A percentile compares a stretch with the other conserved stretches of the same genome.
These are phyloP conservation scores for Bombyx huttoni DNA, from an alignment of 2,888 invertebrate genomes.

Conservation along the genomic window DNA sequence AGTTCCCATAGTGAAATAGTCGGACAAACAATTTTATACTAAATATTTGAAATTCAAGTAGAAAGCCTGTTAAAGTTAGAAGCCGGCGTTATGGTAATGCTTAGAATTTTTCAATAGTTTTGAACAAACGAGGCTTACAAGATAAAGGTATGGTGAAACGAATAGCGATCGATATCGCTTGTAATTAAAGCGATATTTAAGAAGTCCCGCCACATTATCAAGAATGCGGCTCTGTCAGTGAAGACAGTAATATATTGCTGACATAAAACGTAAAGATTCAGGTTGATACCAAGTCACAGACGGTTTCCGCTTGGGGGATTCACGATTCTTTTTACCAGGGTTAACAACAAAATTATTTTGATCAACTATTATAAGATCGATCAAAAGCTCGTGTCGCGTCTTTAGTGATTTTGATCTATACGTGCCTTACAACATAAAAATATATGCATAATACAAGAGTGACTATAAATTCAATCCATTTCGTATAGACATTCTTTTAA, in stretches of 20 bases:
- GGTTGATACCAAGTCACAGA: conserved; percentile 56
- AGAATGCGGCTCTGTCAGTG: conserved; percentile 46
- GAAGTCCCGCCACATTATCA: conserved; percentile 56
- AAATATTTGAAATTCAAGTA: conserved; percentile 7
- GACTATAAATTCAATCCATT: no score
- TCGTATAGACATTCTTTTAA: no score
- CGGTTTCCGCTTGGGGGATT: conserved; percentile 48
- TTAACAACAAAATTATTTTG: conserved; percentile 36
- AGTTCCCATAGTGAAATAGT: conserved; percentile 6
- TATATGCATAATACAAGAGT: no score
- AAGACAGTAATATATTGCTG: conserved; percentile 62
- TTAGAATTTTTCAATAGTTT: conserved; percentile 22
- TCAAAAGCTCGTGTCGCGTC: conserved; percentile 18
- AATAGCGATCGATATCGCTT: conserved; percentile 55
- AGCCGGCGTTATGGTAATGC: conserved; percentile 20
- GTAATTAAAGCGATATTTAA: conserved; percentile 64
- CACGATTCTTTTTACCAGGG: conserved; percentile 35
- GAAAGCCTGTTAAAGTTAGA: conserved; percentile 5
- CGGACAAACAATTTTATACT: conserved; percentile 3
- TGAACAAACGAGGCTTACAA: conserved; percentile 19
- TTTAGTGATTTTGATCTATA: not conserved
- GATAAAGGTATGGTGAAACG: conserved; percentile 42
- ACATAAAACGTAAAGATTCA: conserved; percentile 63
- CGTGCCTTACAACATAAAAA: not conserved
- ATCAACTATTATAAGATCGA: conserved; percentile 30